A percentile compares a stretch with the other conserved stretches of the same genome.
Conservation (phyloP, 1,140 invertebrate genomes). For the Aphis gossypii region DNA sequence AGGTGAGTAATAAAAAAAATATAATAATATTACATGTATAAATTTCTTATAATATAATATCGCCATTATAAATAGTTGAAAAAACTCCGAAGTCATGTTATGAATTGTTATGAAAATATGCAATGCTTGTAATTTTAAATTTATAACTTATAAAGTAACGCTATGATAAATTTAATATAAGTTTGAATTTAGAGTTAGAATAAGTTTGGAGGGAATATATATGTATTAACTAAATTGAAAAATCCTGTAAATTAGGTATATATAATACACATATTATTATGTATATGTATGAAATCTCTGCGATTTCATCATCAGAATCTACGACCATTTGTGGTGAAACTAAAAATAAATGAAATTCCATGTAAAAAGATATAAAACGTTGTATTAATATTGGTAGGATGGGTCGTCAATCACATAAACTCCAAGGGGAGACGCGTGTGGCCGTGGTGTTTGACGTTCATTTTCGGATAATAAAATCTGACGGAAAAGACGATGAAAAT, state of each 20-base stretch:
- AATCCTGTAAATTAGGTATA: not conserved
- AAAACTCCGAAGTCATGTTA: not conserved
- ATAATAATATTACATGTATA: too few relatives aligned
- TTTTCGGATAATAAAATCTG: constrained; percentile 43
- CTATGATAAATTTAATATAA: not conserved
- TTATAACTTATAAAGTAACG: not conserved
- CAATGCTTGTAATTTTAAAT: not conserved
- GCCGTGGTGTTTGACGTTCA: constrained; percentile 17
- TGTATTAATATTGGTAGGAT: constrained; percentile 26
- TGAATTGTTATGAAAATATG: not conserved
- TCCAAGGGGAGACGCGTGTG: not conserved
- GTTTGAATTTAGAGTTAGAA: not conserved
- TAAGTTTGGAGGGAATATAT: not conserved
- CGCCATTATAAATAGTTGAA: not conserved
- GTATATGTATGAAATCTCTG: not conserved
- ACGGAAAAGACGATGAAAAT: constrained; percentile 2
- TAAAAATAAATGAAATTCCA: constrained; percentile 9
- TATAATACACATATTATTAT: not conserved
- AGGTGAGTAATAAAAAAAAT: too few relatives aligned
- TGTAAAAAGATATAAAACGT: not conserved
- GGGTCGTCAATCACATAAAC: constrained; percentile 44
- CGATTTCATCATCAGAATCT: not conserved
- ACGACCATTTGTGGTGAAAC: not conserved
- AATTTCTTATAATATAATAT: not conserved
- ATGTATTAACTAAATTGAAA: not conserved